Evolutionary conservation across 1,140 invertebrate species (phyloP), one percentile per base, ranked within the genome.

Genomic region (Pogonus chalceus): DNA sequence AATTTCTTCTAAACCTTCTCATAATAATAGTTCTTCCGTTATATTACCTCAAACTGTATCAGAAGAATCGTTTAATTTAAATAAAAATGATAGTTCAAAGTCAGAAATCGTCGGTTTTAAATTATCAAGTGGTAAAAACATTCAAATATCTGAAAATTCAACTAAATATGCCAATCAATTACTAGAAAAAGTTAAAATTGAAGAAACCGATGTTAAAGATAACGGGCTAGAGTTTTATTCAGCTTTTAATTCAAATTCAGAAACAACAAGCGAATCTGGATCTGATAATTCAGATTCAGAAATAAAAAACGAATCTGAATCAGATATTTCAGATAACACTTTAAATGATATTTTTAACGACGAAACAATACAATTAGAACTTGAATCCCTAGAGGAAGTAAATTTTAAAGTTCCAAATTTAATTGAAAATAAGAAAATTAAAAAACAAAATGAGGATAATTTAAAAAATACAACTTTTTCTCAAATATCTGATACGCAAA

Each of bases 71-170:
- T n/a, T n/a, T n/a, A n/a, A n/a, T n/a, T n/a, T n/a, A n/a, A n/a
- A n/a, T n/a, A n/a, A n/a, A n/a, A n/a, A n/a, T n/a, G n/a, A n/a
- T n/a, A n/a, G n/a, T n/a, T n/a, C n/a, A n/a, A n/a, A n/a, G n/a
- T n/a, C n/a, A 48, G 35, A 46, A 26, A 14, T 43, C 35, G 39
- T 24, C 18, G 54, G 60, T 24, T 60, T 62, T 55, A 49, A 57
- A 58, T 68, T 65, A 51, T 68, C 67, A 48, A 51, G 61, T 56
- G 70, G 70, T 20, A 69, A 65, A 58, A 58, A 39, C 26, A 53
- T 71, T 1, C 47, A 35, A 35, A 56, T 71, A 20, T 67, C 69
- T 26, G 62, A 67, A 55, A 58, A 60, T 16, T 58, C 66, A 47
- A 56, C 71, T 12, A 61, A 62, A 49, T 61, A 58, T 50, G 63